These are phyloP conservation scores for Pollimyrus isidori DNA, from an alignment of 2,113 vertebrate genomes.

Conservation along the genomic window DNA sequence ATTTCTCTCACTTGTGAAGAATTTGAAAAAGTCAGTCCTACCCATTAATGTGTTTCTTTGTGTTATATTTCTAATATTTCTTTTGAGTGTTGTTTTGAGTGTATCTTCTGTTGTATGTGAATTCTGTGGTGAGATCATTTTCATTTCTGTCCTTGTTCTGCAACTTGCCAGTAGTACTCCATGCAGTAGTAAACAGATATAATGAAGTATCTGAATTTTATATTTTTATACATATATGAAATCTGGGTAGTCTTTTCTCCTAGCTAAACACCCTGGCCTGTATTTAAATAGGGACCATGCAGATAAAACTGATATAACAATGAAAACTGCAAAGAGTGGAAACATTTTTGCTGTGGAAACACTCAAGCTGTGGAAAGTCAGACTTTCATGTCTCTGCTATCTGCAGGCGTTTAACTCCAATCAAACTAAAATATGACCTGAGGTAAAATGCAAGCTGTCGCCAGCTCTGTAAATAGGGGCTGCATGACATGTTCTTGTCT, in stretches of 20 bases:
- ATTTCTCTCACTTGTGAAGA: neutral
- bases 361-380: constrained; percentile 22
- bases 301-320: constrained; percentile 12
- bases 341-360: constrained; percentile 20
- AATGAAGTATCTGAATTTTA: neutral
- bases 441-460: neutral
- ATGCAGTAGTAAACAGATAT: neutral
- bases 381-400: constrained; percentile 4
- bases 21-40: neutral
- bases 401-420: constrained; percentile 8
- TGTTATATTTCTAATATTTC: neutral
- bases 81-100: neutral
- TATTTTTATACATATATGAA: neutral
- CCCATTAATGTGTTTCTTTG: neutral
- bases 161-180: neutral
- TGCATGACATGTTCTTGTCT: neutral
- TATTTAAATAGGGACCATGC: neutral
- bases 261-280: neutral
- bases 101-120: neutral
- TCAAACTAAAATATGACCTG: constrained; percentile 12
- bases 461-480: neutral
- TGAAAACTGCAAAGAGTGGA: constrained; percentile 17
- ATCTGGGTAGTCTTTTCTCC: neutral
- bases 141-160: neutral
- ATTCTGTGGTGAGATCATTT: neutral